Conservation (phyloP, 2,113 vertebrate species). For the Tretioscincus oriximinensis region DNA sequence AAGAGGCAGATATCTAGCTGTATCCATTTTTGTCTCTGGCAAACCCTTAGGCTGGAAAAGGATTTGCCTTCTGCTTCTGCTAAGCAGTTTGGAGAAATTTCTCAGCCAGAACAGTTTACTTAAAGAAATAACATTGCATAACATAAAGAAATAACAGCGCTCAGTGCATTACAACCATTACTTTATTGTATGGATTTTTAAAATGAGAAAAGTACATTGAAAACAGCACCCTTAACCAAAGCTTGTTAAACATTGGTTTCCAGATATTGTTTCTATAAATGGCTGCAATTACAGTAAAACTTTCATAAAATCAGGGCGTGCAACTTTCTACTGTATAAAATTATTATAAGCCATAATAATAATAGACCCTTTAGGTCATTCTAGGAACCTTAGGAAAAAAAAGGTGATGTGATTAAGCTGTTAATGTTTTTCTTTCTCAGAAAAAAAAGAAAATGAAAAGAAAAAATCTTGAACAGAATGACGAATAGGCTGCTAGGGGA, state of each 20-base stretch:
- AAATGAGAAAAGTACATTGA: background rate
- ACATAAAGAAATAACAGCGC: background rate
- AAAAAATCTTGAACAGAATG: background rate
- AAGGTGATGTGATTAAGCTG: too few species aligned
- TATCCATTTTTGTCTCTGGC: too few species aligned
- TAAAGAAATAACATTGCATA: background rate
- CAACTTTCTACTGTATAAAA: background rate
- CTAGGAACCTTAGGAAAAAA: background rate
- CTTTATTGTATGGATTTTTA: background rate
- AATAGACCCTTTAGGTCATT: background rate
- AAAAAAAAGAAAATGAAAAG: background rate
- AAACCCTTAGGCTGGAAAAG: too few species aligned
- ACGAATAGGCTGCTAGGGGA: background rate
- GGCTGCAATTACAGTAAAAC: background rate
- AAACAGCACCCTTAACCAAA: background rate
- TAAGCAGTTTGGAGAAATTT: background rate
- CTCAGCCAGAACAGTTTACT: background rate
- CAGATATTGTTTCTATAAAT: background rate
- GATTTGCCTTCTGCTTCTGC: too few species aligned
- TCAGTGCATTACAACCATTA: background rate
- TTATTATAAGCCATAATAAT: background rate
- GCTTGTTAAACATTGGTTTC: background rate
- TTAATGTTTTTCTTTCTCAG: background rate
- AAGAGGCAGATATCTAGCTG: too few species aligned
- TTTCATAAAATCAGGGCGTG: background rate